Conservation (phyloP, 1,140 invertebrate genomes). For the Drosophila chauvacae region DNA sequence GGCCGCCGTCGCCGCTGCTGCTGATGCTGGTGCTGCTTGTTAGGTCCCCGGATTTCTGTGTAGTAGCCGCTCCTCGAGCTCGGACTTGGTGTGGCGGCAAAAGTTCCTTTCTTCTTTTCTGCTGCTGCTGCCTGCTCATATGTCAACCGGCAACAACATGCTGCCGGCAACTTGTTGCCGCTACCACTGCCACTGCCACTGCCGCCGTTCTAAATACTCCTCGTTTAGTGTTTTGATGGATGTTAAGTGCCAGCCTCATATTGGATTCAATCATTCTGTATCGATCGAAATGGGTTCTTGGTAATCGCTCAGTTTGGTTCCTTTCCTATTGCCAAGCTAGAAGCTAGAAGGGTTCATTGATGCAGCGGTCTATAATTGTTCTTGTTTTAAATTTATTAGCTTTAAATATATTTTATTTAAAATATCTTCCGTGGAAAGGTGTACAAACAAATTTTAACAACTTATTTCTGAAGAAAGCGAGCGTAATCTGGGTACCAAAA, state of each 20-base stretch:
- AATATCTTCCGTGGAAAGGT: neutral
- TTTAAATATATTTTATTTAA: neutral
- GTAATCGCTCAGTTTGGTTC: conserved; percentile 23
- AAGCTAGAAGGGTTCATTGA: neutral
- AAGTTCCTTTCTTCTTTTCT: conserved; percentile 76
- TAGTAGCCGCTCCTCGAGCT: conserved; percentile 67
- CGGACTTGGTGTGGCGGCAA: conserved; percentile 77
- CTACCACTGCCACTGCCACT: conserved; percentile 27
- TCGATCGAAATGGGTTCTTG: conserved; percentile 38
- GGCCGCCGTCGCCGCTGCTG: conserved; percentile 20
- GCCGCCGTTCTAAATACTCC: conserved; percentile 74
- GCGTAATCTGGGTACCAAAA: too few relatives aligned
- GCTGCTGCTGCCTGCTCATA: conserved; percentile 64
- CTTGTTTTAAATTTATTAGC: neutral
- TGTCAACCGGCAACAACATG: conserved; percentile 73
- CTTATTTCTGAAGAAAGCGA: too few relatives aligned
- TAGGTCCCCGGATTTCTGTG: conserved; percentile 65
- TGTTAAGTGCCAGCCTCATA: conserved; percentile 70
- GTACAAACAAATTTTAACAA: too few relatives aligned
- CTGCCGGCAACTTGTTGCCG: conserved; percentile 56
- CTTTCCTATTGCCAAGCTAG: neutral
- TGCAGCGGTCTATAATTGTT: neutral
- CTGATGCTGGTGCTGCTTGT: conserved; percentile 53
- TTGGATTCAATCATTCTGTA: conserved; percentile 52
- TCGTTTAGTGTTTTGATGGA: conserved; percentile 81